Evolutionary conservation across 2,113 vertebrate species (phyloP).

Genomic region (Oncorhynchus gorbuscha): DNA sequence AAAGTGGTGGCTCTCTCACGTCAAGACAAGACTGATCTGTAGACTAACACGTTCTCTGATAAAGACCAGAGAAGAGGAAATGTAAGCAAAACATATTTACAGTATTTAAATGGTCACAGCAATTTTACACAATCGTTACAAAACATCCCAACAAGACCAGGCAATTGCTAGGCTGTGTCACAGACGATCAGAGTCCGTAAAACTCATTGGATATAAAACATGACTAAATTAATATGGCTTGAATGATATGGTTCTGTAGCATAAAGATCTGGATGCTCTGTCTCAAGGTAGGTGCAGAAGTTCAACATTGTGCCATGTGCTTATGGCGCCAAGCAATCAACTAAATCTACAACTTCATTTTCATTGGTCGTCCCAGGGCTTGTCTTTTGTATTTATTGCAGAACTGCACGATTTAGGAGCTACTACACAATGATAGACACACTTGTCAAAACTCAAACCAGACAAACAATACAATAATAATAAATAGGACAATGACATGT

Average conservation of each 20-base stretch:
- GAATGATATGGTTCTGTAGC: conserved; percentile 25
- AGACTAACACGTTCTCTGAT: background rate
- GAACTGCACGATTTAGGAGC: background rate
- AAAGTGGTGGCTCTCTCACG: background rate
- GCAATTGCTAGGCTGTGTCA: conserved; percentile 13
- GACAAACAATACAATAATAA: conserved; percentile 19
- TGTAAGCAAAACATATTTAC: conserved; percentile 55
- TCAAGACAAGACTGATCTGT: background rate
- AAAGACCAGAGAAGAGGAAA: conserved; percentile 17
- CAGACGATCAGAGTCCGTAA: conserved; percentile 23
- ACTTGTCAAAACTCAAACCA: conserved; percentile 11
- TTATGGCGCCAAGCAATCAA: background rate
- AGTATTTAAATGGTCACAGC: conserved; percentile 43
- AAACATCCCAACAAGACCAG: conserved; percentile 27
- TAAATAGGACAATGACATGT: conserved; percentile 30
- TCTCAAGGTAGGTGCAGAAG: background rate
- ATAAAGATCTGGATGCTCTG: conserved; percentile 3
- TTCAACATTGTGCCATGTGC: background rate
- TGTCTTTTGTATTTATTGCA: background rate
- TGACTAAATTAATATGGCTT: conserved; percentile 60
- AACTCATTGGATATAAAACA: conserved; percentile 13
- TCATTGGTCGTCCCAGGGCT: background rate
- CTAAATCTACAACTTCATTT: background rate
- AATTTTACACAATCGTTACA: conserved; percentile 28
- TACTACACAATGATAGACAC: conserved; percentile 12